Percentiles rank a stretch among this genome's conserved stretches.
These are phyloP conservation scores for Orbicella faveolata DNA, from an alignment of 64 coral and sea anemone genomes.

Conservation along the genomic window DNA sequence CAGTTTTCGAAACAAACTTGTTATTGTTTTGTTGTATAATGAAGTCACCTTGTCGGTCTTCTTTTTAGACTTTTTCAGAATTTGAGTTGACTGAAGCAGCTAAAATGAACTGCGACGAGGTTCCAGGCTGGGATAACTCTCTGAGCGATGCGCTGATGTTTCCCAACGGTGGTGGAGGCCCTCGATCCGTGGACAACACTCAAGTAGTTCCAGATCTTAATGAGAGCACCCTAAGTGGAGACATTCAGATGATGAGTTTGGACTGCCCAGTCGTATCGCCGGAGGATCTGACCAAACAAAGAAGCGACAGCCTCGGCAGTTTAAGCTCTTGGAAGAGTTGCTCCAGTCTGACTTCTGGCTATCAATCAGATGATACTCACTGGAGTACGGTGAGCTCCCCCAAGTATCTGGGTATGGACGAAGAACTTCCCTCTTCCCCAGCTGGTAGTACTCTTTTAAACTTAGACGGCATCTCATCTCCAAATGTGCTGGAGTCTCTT, in stretches of 20 bases:
- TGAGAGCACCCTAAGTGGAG: background rate
- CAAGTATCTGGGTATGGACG: background rate
- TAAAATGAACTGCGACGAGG: background rate
- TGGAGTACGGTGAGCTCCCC: background rate
- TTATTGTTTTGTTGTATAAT: background rate
- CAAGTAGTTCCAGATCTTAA: background rate
- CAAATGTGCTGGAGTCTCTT: constrained; percentile 18
- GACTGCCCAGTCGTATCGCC: background rate
- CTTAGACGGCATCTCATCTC: constrained; percentile 9
- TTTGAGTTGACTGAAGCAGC: background rate
- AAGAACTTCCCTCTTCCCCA: background rate
- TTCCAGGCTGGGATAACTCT: background rate
- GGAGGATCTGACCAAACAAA: background rate
- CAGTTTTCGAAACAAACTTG: no score
- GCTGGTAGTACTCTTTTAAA: background rate
- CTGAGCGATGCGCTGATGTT: background rate
- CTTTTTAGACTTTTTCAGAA: background rate
- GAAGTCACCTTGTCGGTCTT: background rate
- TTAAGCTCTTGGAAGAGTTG: constrained; percentile 45
- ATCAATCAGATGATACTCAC: constrained; percentile 30
- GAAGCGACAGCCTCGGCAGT: constrained; percentile 9
- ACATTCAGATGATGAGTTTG: background rate
- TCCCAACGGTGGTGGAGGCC: background rate
- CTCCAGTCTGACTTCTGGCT: constrained; percentile 56
- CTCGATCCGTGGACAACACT: background rate